phyloP scores from a whole-genome alignment of 2,797 vertebrate genomes.

The Halcyon chelicuti region DNA sequence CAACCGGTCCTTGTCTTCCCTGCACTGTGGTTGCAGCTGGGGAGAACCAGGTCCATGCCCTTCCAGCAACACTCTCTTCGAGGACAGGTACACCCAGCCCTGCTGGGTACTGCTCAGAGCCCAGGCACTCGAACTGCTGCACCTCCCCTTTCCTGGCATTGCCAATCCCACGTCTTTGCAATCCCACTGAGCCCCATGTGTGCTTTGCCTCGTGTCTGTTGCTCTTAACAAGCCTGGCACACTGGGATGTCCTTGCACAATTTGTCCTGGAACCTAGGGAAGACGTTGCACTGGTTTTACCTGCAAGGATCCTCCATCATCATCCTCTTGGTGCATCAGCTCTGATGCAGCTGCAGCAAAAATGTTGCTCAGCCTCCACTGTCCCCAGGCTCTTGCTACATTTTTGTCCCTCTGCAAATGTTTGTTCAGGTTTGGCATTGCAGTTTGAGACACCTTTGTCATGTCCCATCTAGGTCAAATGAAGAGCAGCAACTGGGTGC shows the following conservation, averaged over 20 bases:
- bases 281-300: neutral
- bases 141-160: neutral
- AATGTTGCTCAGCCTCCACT: neutral
- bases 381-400: neutral
- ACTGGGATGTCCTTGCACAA: fast-evolving
- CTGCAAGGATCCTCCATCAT: neutral
- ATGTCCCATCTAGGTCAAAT: neutral
- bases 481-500: neutral
- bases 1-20: neutral
- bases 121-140: neutral
- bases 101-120: neutral
- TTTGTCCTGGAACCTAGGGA: neutral
- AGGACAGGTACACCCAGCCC: neutral
- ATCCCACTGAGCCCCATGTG: neutral
- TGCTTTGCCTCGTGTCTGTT: fast-evolving
- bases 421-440: fast-evolving
- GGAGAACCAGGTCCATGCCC: neutral
- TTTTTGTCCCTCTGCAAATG: neutral
- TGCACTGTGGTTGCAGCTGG: fast-evolving
- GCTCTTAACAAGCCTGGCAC: fast-evolving
- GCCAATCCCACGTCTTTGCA: fast-evolving
- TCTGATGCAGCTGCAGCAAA: neutral
- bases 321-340: fast-evolving
- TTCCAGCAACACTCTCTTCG: neutral
- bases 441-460: neutral